These are phyloP conservation scores for Notoglanidium macrostoma DNA, from an alignment of 2,797 vertebrate genomes.

Conservation along the genomic window DNA sequence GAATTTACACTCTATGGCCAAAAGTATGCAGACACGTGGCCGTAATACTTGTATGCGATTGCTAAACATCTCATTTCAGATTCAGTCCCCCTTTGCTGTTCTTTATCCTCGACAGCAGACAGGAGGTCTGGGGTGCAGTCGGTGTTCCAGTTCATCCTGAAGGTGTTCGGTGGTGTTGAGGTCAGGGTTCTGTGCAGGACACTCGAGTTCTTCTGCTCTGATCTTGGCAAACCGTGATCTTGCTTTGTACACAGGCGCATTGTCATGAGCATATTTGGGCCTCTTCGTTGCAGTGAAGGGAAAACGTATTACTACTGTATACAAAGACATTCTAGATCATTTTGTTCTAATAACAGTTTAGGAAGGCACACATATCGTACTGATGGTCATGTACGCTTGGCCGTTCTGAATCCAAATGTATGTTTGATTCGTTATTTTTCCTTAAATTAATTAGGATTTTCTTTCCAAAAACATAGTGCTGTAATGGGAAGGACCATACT, in stretches of 20 bases:
- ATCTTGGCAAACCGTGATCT: too few relatives aligned
- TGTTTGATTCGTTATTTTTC: neutral
- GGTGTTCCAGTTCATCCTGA: too few relatives aligned
- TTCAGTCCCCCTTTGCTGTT: too few relatives aligned
- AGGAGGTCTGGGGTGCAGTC: neutral
- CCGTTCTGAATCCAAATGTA: neutral
- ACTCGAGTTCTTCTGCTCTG: too few relatives aligned
- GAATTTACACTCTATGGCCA: too few relatives aligned
- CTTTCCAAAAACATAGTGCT: neutral
- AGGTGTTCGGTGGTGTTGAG: too few relatives aligned
- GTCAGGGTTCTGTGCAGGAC: too few relatives aligned
- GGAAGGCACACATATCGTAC: neutral
- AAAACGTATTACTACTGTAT: neutral
- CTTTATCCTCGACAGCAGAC: too few relatives aligned
- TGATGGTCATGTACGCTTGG: neutral
- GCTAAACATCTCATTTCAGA: too few relatives aligned
- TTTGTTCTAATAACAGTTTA: neutral
- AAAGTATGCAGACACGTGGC: too few relatives aligned
- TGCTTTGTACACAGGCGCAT: too few relatives aligned
- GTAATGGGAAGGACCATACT: neutral
- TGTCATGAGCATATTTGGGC: neutral
- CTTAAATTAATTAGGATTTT: neutral
- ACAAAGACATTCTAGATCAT: neutral
- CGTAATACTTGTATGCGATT: too few relatives aligned
- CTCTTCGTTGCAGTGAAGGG: neutral